Evolutionary conservation across 2,797 vertebrate genomes (phyloP), one percentile per base, ranked within the genome.

Genomic region (Microctenopoma stevenorrisi): DNA sequence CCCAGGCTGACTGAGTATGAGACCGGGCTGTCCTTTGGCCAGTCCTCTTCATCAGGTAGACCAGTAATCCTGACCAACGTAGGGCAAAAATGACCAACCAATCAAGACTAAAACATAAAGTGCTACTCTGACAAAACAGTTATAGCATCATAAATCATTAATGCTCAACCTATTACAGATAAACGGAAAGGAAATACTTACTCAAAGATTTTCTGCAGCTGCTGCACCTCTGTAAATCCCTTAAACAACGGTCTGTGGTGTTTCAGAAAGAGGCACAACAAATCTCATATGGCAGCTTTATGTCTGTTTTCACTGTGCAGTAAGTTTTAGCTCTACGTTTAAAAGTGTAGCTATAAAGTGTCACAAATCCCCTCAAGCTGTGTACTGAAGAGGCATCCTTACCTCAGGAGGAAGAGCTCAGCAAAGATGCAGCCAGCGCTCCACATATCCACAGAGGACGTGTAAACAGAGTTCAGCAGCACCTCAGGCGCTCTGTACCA

Each of bases 401-500:
- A 94, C 94, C 85, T 94, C 65, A 92, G 42, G 64, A 94, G 88
- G 81, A 94, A 90, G 57, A 95, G 92, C 80, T 95, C 94, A 0
- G 94, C 94, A 2, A 95, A 94, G 82, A 95, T 91, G 83, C 94
- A 95, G 67, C 94, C 94, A 1, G 75, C 91, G 43, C 94, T 95
- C 94, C 94, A 95, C 60, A 94, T 70, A 79, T 95, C 94, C 85
- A 95, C 94, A 0, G 94, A 90, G 38, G 90, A 92, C 89, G 91
- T 92, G 88, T 95, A 95, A 8, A 81, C 79, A 0, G 90, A 88
- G 80, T 92, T 88, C 10, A 95, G 91, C 68, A 95, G 90, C 59
- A 95, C 93, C 80, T 95, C 94, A 0, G 94, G 94, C 62, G 94
- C 94, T 72, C 94, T 83, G 81, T 95, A 95, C 94, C 94, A 95